Conservation (phyloP, 2,888 invertebrate species). For the Heliconius erato region DNA sequence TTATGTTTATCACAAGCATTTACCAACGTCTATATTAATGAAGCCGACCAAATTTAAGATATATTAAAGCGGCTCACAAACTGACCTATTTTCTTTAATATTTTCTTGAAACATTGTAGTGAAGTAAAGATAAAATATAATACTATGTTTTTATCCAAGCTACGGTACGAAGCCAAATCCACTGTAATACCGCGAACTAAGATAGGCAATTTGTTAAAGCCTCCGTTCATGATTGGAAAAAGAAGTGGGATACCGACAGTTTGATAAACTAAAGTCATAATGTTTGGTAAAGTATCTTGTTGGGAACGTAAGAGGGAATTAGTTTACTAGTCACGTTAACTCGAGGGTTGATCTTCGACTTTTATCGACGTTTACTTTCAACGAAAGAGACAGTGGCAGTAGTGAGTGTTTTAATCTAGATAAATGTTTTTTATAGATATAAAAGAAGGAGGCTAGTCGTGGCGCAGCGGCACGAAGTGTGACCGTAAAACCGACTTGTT, state of each 20-base stretch:
- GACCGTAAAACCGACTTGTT: no score
- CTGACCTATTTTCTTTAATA: constrained; percentile 10
- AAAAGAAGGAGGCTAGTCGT: background rate
- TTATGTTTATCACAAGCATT: background rate
- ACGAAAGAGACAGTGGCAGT: background rate
- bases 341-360: constrained; percentile 67
- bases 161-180: constrained; percentile 20
- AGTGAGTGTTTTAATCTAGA: constrained; percentile 12
- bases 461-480: no score
- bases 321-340: constrained; percentile 65
- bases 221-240: constrained; percentile 63
- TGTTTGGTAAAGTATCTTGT: constrained; percentile 61
- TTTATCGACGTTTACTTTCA: constrained; percentile 66
- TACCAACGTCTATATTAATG: background rate
- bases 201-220: constrained; percentile 74
- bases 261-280: constrained; percentile 78
- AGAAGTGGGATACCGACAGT: constrained; percentile 66
- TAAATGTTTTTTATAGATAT: background rate
- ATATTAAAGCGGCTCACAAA: background rate
- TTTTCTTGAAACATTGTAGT: constrained; percentile 6
- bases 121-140: constrained; percentile 25
- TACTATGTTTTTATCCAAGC: constrained; percentile 22
- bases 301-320: constrained; percentile 58
- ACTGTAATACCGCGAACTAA: constrained; percentile 47
- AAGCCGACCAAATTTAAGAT: background rate